These are phyloP conservation scores for Guaruba guarouba DNA, from an alignment of 2,113 vertebrate genomes.

Conservation along the genomic window DNA sequence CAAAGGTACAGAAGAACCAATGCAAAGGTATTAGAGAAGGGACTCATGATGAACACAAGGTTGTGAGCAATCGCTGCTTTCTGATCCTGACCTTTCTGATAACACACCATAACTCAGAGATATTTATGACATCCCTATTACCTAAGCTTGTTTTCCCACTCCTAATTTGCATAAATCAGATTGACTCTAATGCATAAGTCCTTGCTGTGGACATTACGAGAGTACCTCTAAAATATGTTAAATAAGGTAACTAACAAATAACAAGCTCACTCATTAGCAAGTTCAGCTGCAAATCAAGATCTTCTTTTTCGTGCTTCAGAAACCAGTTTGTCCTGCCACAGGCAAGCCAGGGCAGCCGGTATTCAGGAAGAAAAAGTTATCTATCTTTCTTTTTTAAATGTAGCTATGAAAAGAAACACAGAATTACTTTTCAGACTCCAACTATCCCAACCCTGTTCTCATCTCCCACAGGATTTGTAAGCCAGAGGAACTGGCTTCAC, in stretches of 20 bases:
- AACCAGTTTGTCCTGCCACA: background rate
- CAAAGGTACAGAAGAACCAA: background rate
- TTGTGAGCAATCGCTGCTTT: background rate
- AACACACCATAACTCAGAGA: background rate
- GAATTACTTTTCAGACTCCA: background rate
- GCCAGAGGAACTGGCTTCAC: background rate
- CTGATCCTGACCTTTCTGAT: constrained; percentile 20
- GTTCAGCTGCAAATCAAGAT: background rate
- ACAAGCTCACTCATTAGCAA: background rate
- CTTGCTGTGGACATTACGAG: background rate
- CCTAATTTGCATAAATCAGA: constrained; percentile 17
- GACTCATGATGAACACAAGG: background rate
- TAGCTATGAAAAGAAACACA: background rate
- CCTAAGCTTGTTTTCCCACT: constrained; percentile 14
- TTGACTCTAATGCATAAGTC: background rate
- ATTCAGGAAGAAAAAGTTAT: background rate
- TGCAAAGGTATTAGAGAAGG: background rate
- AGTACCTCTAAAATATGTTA: background rate
- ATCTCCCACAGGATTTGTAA: background rate
- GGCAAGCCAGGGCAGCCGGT: background rate
- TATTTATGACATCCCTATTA: constrained; percentile 30
- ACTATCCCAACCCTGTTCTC: background rate
- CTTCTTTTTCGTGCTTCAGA: background rate
- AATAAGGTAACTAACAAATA: background rate
- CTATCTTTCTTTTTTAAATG: background rate